Evolutionary conservation across 2,888 invertebrate species (phyloP).

Genomic region (Calameuta idolon): DNA sequence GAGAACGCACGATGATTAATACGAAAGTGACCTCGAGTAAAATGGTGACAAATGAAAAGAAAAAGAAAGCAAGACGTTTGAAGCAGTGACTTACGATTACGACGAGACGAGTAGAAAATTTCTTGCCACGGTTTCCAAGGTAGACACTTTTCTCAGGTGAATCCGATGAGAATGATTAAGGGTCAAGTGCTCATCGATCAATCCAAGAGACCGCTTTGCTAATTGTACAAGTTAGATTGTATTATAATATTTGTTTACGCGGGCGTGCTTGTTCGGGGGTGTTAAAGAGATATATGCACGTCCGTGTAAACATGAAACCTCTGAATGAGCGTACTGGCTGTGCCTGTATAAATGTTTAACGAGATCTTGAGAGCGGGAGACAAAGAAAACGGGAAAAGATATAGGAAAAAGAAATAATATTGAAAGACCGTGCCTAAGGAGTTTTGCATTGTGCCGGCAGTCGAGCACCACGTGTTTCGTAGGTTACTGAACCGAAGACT

Average conservation of each 20-base stretch:
- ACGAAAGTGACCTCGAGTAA: too few species aligned
- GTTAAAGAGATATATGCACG: too few species aligned
- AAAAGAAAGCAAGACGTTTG: too few species aligned
- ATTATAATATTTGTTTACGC: not conserved
- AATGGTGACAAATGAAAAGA: too few species aligned
- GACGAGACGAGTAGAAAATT: too few species aligned
- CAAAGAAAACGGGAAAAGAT: conserved; percentile 14
- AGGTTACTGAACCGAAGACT: conserved; percentile 41
- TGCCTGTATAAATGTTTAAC: conserved; percentile 27
- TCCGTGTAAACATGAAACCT: conserved; percentile 22
- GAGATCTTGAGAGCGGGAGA: conserved; percentile 15
- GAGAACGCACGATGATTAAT: too few species aligned
- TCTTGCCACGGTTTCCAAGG: too few species aligned
- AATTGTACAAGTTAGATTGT: conserved; percentile 6
- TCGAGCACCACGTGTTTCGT: conserved; percentile 35
- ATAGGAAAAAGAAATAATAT: conserved; percentile 23
- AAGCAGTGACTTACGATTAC: too few species aligned
- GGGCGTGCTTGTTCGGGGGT: too few species aligned
- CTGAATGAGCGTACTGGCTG: conserved; percentile 22
- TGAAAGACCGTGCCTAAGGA: conserved; percentile 41
- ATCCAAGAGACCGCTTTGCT: not conserved
- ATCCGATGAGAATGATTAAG: too few species aligned
- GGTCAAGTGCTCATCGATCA: too few species aligned
- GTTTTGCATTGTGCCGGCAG: conserved; percentile 25
- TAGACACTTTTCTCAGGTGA: too few species aligned